Evolutionary conservation across 64 coral and sea anemone species (phyloP).

Genomic region (Dendronephthya gigantea): DNA sequence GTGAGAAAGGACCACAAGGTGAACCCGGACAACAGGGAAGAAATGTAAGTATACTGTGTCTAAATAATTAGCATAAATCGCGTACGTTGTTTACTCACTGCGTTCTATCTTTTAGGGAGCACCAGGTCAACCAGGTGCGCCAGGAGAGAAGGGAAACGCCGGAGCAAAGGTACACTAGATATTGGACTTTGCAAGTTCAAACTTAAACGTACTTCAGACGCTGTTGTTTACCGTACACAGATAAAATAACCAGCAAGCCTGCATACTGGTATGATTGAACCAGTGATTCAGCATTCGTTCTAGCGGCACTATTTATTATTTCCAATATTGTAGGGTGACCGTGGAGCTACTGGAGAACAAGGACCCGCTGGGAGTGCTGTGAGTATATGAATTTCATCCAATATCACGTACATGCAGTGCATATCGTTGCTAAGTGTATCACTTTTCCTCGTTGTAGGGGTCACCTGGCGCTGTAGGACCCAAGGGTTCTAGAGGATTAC

Average conservation of each 20-base stretch:
- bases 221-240: too few species aligned
- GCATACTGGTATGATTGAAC: too few species aligned
- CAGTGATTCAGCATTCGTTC: background rate
- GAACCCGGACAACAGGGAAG: background rate
- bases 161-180: conserved; percentile 24
- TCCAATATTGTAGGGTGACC: background rate
- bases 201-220: background rate
- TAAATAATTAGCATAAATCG: background rate
- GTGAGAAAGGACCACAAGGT: conserved; percentile 4
- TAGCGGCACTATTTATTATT: background rate
- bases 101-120: conserved; percentile 4
- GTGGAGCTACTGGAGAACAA: background rate
- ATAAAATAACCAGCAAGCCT: too few species aligned
- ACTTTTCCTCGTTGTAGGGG: background rate
- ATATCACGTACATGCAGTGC: background rate
- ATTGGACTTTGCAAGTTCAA: background rate
- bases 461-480: background rate
- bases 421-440: background rate
- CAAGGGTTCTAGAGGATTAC: background rate
- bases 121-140: conserved; percentile 42
- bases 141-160: conserved; percentile 31
- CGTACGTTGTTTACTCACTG: background rate
- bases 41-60: background rate
- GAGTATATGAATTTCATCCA: background rate
- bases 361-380: background rate